Percentiles rank a stretch among this genome's conserved stretches.
Evolutionary conservation across 2,113 vertebrate species (phyloP).

Genomic region (Okapia johnstoni): DNA sequence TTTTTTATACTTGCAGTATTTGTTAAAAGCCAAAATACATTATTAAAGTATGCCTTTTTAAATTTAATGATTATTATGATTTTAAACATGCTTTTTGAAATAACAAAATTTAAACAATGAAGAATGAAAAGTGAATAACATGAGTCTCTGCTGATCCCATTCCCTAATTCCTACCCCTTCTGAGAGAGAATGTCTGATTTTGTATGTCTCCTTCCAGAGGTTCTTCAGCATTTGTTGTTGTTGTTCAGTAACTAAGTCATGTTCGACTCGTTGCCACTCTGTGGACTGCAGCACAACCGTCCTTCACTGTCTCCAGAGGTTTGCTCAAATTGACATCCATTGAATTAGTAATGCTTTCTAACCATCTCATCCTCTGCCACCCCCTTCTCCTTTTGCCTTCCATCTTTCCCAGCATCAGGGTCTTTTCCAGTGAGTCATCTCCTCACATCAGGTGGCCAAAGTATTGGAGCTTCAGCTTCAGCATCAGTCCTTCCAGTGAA

Average conservation of each 20-base stretch:
- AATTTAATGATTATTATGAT: constrained; percentile 11
- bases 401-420: neutral
- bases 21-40: constrained; percentile 23
- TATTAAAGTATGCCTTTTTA: constrained; percentile 15
- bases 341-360: neutral
- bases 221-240: neutral
- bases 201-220: neutral
- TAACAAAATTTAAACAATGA: neutral
- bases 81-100: constrained; percentile 27
- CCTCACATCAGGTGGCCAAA: neutral
- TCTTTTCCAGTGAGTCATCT: neutral
- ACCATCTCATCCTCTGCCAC: neutral
- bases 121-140: neutral
- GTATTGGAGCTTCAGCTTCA: neutral
- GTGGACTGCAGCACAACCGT: neutral
- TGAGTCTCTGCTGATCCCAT: neutral
- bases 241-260: neutral
- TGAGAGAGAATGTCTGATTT: neutral
- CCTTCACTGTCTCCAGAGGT: neutral
- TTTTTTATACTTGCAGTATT: neutral
- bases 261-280: neutral
- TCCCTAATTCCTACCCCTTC: neutral
- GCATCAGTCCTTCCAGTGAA: neutral
- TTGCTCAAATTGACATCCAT: neutral
- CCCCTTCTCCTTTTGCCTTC: neutral